phyloP scores from a whole-genome alignment of 2,888 invertebrate genomes.

The Lasioglossum villosulum region DNA sequence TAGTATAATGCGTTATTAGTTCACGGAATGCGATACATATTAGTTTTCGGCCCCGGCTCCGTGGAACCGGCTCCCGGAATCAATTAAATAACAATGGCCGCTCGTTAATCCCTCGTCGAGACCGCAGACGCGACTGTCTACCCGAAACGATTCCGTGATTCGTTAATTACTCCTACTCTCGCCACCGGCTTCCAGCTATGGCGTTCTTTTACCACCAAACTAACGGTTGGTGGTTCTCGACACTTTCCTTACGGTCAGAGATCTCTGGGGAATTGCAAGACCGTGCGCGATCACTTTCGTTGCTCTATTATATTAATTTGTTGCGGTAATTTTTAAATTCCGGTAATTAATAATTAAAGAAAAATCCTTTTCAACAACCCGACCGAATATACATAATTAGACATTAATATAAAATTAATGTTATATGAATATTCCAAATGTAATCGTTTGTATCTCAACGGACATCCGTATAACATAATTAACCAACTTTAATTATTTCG shows the following conservation, averaged over 20 bases:
- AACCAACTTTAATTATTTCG: not conserved
- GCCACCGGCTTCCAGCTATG: conserved; percentile 2
- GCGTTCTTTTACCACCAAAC: conserved; percentile 19
- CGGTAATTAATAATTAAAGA: no score
- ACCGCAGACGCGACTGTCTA: conserved; percentile 60
- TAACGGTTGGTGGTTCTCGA: not conserved
- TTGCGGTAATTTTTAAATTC: no score
- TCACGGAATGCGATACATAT: conserved; percentile 70
- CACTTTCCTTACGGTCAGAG: not conserved
- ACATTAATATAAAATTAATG: no score
- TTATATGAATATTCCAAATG: not conserved
- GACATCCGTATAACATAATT: not conserved
- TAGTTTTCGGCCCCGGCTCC: conserved; percentile 52
- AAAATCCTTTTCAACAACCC: no score
- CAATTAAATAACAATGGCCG: conserved; percentile 77
- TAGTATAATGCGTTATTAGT: conserved; percentile 76
- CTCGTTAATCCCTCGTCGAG: conserved; percentile 72
- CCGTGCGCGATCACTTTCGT: not conserved
- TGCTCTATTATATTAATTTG: no score
- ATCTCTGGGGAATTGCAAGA: not conserved
- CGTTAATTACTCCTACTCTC: conserved; percentile 55
- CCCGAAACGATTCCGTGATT: conserved; percentile 57
- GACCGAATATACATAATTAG: no score
- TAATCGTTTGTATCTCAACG: not conserved
- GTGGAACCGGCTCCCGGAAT: conserved; percentile 65